A percentile compares a stretch with the other conserved stretches of the same genome.
Conservation (phyloP, 2,797 vertebrate species). For the Eremophila alpestris region DNA sequence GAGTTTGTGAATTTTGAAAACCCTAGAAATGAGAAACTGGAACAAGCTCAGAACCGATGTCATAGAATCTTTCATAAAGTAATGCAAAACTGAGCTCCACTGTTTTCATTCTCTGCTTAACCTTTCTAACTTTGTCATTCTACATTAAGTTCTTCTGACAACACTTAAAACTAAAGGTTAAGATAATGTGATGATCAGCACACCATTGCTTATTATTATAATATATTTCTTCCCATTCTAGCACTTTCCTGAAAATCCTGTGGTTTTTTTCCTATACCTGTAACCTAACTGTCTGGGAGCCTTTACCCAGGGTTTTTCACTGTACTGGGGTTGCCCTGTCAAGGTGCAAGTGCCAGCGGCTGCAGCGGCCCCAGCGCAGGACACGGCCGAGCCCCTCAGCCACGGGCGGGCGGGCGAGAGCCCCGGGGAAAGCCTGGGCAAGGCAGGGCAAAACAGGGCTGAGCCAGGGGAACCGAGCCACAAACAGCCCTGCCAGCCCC, state of each 20-base stretch:
- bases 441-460: not conserved
- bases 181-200: not conserved
- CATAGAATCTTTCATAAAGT: not conserved
- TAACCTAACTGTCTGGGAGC: not conserved
- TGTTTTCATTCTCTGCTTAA: not conserved
- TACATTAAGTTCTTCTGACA: not conserved
- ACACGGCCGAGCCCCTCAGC: not conserved
- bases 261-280: not conserved
- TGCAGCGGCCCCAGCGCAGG: not conserved
- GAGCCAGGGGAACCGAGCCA: not conserved
- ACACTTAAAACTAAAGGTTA: not conserved
- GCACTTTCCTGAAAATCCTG: not conserved
- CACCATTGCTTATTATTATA: not conserved
- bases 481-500: not conserved
- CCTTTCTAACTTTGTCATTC: not conserved
- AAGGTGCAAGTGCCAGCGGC: too few species aligned
- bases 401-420: not conserved
- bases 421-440: not conserved
- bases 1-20: not conserved
- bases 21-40: not conserved
- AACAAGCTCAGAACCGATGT: not conserved
- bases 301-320: not conserved
- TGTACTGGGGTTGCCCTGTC: fast-evolving
- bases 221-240: not conserved
- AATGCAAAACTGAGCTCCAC: not conserved